Percentiles rank a stretch among this genome's conserved stretches.
These are phyloP conservation scores for Pseudomyrmex pallidus DNA, from an alignment of 1,140 invertebrate species.

Conservation along the genomic window DNA sequence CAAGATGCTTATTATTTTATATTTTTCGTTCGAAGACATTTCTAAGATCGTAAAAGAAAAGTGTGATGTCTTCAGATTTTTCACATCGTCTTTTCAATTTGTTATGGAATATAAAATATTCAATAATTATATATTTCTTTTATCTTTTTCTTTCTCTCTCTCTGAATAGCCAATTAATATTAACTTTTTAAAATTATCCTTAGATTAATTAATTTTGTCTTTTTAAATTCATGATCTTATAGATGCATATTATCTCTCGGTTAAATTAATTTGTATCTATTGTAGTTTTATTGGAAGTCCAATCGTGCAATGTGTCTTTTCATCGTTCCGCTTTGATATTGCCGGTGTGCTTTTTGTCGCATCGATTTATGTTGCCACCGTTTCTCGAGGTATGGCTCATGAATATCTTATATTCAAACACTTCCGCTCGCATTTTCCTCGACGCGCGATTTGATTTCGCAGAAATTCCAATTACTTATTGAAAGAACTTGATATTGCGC, in stretches of 20 bases:
- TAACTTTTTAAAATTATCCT: no score
- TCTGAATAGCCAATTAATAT: neutral
- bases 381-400: neutral
- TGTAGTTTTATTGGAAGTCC: neutral
- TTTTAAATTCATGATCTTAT: neutral
- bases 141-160: neutral
- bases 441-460: no score
- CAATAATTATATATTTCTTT: neutral
- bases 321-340: neutral
- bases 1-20: neutral
- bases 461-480: no score
- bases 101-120: no score
- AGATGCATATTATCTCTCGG: neutral
- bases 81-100: no score
- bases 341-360: neutral
- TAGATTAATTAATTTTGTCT: neutral
- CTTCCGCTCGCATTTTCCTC: neutral
- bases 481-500: no score
- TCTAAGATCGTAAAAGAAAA: neutral
- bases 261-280: neutral
- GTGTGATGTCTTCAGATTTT: no score
- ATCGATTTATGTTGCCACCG: constrained; percentile 10
- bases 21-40: neutral
- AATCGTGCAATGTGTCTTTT: neutral
- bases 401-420: neutral